These are phyloP conservation scores for Malurus melanocephalus DNA, from an alignment of 2,113 vertebrate species.

Conservation along the genomic window DNA sequence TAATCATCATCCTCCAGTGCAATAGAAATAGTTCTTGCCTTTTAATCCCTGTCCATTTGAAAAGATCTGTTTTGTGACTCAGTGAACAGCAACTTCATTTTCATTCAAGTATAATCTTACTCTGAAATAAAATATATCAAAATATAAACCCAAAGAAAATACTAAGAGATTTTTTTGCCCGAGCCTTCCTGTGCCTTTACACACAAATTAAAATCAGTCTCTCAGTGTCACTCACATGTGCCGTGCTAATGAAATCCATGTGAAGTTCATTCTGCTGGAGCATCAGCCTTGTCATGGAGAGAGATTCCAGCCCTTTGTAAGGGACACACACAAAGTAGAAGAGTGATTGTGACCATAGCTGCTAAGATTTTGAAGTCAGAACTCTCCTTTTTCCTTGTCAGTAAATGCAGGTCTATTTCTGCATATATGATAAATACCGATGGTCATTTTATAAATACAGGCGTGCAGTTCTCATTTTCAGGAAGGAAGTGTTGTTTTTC, in stretches of 20 bases:
- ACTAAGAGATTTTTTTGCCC: not conserved
- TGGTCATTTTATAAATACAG: not conserved
- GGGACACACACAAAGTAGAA: not conserved
- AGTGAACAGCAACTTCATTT: not conserved
- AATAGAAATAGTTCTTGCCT: not conserved
- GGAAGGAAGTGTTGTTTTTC: not conserved
- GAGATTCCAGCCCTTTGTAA: not conserved
- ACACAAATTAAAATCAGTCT: not conserved
- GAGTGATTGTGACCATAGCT: not conserved
- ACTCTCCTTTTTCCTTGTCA: not conserved
- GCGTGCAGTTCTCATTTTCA: not conserved
- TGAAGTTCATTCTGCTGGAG: not conserved
- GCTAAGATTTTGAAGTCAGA: not conserved
- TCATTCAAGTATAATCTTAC: not conserved
- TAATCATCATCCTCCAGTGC: not conserved
- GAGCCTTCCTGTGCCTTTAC: not conserved
- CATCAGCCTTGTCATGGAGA: not conserved
- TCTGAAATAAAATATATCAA: not conserved
- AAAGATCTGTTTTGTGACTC: not conserved
- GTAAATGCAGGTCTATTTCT: not conserved
- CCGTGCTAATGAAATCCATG: not conserved
- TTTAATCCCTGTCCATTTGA: not conserved
- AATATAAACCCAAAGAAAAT: not conserved
- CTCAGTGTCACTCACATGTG: accelerated
- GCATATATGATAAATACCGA: not conserved